Evolutionary conservation across 2,113 vertebrate genomes (phyloP), one percentile per base, ranked within the genome.

Genomic region (Hippoglossus stenolepis): DNA sequence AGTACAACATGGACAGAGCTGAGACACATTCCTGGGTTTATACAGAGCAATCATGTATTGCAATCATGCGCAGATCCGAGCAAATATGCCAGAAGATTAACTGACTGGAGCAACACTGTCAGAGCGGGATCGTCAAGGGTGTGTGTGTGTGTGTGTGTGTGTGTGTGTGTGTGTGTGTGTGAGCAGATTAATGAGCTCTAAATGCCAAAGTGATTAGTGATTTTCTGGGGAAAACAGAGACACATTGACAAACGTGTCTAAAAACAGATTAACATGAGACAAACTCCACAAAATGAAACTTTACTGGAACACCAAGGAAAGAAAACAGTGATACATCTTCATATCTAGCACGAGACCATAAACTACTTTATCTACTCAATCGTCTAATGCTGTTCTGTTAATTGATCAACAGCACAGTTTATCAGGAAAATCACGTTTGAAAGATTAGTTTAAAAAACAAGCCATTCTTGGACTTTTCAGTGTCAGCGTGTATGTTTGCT

Each of bases 161-260:
- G 83, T 57, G 18, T 65, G 49, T 51, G 51, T n/a, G 8, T 20
- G 18, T n/a, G 58, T 58, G 57, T 47, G 64, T 47, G 64, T 49
- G 75, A 83, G 43, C 62, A 70, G 53, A 86, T 68, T 82, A 77
- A 87, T 79, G 73, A 83, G 75, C 74, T 75, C 49, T 47, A 63
- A 81, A 80, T 73, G 64, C 43, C 75, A 76, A 61, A 83, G 75
- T 77, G 75, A 84, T 80, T 83, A 79, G 60, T 43, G 60, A 65
- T 51, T 66, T 74, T 45, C 45, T 38, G 57, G 31, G 15, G 17
- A 10, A 10, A 9, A 65, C 23, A 18, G 47, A 23, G 38, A 59
- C 18, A 8, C 8, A 23, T 15, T 23, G 9, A 49, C 21, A 65
- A 49, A 45, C 14, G 38, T 3, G 13, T n/a, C n/a, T 43, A 26